Conservation (phyloP, 2,888 invertebrate species). For the Cordilura impudica region DNA sequence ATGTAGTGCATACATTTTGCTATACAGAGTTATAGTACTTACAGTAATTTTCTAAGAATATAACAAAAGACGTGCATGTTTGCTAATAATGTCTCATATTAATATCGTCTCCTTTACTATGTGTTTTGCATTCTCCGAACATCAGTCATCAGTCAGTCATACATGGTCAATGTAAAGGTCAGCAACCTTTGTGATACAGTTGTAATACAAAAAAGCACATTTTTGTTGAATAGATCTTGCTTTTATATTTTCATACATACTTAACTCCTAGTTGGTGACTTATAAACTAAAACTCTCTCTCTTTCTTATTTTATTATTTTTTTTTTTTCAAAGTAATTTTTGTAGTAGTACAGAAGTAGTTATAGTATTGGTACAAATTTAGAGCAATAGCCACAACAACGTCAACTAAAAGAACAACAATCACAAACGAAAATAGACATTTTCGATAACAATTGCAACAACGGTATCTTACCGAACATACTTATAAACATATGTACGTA, state of each 20-base stretch:
- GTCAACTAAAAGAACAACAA: neutral
- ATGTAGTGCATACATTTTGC: too few relatives aligned
- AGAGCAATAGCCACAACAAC: neutral
- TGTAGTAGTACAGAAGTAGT: neutral
- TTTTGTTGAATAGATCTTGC: constrained; percentile 30
- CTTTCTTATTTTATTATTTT: neutral
- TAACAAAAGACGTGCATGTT: neutral
- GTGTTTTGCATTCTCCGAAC: constrained; percentile 25
- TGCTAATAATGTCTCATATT: constrained; percentile 6
- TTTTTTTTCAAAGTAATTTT: neutral
- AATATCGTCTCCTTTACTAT: neutral
- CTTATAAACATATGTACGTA: constrained; percentile 1
- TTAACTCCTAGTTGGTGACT: neutral
- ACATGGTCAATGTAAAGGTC: constrained; percentile 60
- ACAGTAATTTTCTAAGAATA: too few relatives aligned
- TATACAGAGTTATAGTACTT: too few relatives aligned
- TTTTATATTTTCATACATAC: neutral
- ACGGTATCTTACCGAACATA: constrained; percentile 12
- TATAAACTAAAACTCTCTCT: neutral
- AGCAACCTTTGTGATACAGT: constrained; percentile 47
- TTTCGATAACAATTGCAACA: constrained; percentile 17
- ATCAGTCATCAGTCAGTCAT: constrained; percentile 13
- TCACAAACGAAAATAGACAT: neutral
- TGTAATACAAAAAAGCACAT: constrained; percentile 12
- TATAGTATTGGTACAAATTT: neutral